Evolutionary conservation across 2,888 invertebrate genomes (phyloP).

Genomic region (Rugalucina vietnamica): DNA sequence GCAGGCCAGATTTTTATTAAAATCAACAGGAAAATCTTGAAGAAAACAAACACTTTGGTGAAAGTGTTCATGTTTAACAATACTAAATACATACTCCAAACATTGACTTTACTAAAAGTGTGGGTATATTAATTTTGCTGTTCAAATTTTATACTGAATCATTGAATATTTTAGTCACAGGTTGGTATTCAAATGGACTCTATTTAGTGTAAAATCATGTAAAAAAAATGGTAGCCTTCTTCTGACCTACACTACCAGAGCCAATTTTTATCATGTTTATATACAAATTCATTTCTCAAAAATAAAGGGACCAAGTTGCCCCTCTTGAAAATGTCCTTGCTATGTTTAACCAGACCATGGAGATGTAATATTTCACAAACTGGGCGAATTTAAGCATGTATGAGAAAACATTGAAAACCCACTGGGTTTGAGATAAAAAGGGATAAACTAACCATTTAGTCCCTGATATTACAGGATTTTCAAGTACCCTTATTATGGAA

Average conservation of each 20-base stretch:
- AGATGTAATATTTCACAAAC: neutral
- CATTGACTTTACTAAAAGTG: neutral
- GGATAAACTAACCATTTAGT: neutral
- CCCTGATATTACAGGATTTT: neutral
- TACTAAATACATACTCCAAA: conserved; percentile 1
- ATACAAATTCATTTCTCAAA: no score
- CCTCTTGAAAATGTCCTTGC: no score
- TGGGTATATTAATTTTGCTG: neutral
- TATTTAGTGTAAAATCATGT: no score
- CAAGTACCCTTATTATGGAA: neutral
- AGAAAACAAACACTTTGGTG: neutral
- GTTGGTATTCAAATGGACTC: no score
- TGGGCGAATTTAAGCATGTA: neutral
- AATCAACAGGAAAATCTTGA: neutral
- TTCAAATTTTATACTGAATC: no score
- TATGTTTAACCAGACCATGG: neutral
- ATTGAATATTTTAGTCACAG: no score
- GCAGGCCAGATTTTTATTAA: neutral
- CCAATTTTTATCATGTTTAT: no score
- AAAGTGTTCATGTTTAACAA: neutral
- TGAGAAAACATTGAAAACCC: neutral
- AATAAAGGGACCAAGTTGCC: no score
- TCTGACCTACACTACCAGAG: no score
- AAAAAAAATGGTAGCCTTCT: no score
- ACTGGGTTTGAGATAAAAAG: neutral